Percentiles rank a stretch among this genome's conserved stretches.
Evolutionary conservation across 2,888 invertebrate species (phyloP).

Genomic region (Cartodere bifasciata): DNA sequence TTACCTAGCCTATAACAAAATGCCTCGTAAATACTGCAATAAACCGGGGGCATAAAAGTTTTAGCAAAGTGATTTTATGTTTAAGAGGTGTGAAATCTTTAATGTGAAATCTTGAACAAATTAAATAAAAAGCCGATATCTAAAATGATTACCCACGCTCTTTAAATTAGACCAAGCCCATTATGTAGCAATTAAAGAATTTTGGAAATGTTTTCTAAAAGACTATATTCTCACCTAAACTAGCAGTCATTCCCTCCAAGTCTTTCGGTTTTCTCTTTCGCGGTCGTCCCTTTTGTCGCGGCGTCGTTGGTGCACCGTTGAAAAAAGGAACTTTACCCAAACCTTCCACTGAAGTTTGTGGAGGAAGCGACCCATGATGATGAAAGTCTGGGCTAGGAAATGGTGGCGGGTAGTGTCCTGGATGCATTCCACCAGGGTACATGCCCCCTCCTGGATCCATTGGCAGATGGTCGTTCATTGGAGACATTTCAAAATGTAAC

Average conservation of each 20-base stretch:
- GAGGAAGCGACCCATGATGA: constrained; percentile 39
- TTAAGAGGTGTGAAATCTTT: no score
- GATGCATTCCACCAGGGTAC: constrained; percentile 34
- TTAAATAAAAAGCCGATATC: no score
- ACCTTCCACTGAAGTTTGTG: constrained; percentile 31
- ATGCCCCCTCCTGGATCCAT: constrained; percentile 37
- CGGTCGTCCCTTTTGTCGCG: constrained; percentile 84
- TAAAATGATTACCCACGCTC: no score
- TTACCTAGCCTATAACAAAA: no score
- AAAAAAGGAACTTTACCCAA: constrained; percentile 41
- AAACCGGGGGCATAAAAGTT: no score
- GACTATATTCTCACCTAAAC: constrained; percentile 78
- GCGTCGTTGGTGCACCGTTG: constrained; percentile 49
- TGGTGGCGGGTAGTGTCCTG: constrained; percentile 43
- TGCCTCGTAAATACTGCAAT: no score
- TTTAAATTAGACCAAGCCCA: no score
- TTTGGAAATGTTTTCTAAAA: no score
- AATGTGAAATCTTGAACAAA: no score
- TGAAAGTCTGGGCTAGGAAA: constrained; percentile 40
- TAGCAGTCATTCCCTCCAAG: constrained; percentile 73
- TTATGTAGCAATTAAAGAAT: no score
- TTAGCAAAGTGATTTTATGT: no score
- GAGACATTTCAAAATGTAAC: constrained; percentile 50
- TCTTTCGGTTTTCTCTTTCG: constrained; percentile 88
- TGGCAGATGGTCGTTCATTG: constrained; percentile 23